phyloP scores from a whole-genome alignment of 2,113 vertebrate species.

The Uropsilus gracilis region DNA sequence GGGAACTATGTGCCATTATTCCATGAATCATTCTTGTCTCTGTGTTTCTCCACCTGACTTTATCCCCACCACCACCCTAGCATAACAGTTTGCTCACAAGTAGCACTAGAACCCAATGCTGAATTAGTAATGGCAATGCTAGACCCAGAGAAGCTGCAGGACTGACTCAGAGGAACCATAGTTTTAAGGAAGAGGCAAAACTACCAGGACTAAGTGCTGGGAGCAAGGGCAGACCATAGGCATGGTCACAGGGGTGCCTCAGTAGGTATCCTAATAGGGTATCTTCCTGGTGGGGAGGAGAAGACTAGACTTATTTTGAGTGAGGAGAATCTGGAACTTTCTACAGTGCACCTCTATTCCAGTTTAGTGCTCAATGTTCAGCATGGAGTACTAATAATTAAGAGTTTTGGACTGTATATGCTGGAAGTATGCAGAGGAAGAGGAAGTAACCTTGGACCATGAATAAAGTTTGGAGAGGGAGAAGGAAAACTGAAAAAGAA shows the following conservation, averaged over 20 bases:
- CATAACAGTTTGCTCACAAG: background rate
- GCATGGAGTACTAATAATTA: background rate
- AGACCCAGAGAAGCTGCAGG: background rate
- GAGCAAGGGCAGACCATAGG: background rate
- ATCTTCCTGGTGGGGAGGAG: background rate
- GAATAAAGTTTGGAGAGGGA: conserved; percentile 15
- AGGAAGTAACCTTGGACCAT: background rate
- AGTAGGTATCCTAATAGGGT: no score
- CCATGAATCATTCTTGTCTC: background rate
- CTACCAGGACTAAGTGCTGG: background rate
- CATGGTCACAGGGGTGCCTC: background rate
- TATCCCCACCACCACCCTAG: background rate
- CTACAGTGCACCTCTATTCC: background rate
- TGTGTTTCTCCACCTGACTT: background rate
- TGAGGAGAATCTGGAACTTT: background rate
- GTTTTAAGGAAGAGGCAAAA: background rate
- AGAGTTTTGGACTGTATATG: background rate
- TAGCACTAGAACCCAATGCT: background rate
- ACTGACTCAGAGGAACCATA: background rate
- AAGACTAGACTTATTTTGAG: background rate
- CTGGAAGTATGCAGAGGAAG: background rate
- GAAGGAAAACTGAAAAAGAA: background rate
- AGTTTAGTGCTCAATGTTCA: background rate
- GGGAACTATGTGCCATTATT: background rate
- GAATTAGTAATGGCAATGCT: background rate